Base-by-base conservation (phyloP, 2,113 vertebrate genomes). In the Brachypteracias leptosomus region DNA sequence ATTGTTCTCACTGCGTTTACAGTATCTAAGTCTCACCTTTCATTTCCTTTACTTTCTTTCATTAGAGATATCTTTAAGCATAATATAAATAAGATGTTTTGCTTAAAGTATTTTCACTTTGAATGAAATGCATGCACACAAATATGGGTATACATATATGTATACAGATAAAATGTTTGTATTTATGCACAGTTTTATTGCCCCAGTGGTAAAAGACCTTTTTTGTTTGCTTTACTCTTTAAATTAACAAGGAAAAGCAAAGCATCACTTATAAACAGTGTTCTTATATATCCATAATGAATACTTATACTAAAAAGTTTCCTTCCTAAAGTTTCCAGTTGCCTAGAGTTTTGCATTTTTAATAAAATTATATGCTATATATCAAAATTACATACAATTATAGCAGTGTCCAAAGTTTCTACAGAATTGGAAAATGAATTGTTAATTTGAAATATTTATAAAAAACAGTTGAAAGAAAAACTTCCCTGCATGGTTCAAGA, bases 391-490 rank as follows among this genome's bases (percentile, higher is more conserved):
- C 10, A 35, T 38, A 12, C 31, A 84, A 68, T 86, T 78, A 68
- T 47, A 68, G 26, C 22, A 49, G 44, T 77, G 72, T 88, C 76
- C 51, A 94, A 83, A 63, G 13, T 13, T 75, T 59, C 46, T 51
- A 51, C 7, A 76, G 44, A 52, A 59, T 0, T 77, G 52, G 66
- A 55, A 80, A 95, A 93, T 74, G 57, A 86, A 90, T 65, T 88
- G 16, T 22, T 94, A 95, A 88, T 86, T 70, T 90, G 26, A 92
- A 70, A 90, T 90, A 83, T 63, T 80, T 86, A 78, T 88, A 49
- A 77, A 85, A 94, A 93, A 5, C 12, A 76, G 71, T 59, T 10
- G 19, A 88, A 96, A 88, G 46, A 88, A 84, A 84, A 90, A 31
- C 4, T 13, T 82, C 44, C 15, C 52, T 80, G 40, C 38, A 84